Evolutionary conservation across 2,888 invertebrate species (phyloP).

Genomic region (Silvanus unidentatus): DNA sequence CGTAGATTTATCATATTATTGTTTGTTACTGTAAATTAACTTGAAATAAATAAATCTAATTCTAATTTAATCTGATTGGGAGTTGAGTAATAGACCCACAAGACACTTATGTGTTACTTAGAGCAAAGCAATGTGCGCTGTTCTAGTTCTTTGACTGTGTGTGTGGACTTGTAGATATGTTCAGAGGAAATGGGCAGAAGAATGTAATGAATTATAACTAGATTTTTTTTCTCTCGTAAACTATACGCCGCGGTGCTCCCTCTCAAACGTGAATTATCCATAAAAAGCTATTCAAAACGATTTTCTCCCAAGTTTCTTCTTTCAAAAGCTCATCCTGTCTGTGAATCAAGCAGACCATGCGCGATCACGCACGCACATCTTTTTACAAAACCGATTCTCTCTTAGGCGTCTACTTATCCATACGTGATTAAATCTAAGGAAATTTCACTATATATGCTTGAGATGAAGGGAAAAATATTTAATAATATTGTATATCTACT

Average conservation of each 20-base stretch:
- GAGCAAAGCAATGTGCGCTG: too few species aligned
- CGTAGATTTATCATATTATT: conserved; percentile 3
- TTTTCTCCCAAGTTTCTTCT: not conserved
- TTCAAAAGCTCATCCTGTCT: conserved; percentile 33
- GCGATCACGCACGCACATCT: conserved; percentile 35
- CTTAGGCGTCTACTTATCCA: conserved; percentile 26
- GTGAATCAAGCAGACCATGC: conserved; percentile 37
- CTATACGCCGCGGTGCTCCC: too few species aligned
- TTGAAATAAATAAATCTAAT: conserved; percentile 6
- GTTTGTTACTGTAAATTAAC: conserved; percentile 4
- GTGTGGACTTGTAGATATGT: too few species aligned
- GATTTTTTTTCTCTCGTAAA: too few species aligned
- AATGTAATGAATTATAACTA: too few species aligned
- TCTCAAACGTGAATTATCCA: not conserved
- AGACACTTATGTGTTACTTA: conserved; percentile 9
- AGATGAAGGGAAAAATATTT: too few species aligned
- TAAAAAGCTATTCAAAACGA: conserved; percentile 1
- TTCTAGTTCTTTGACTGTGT: too few species aligned
- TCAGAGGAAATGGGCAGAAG: too few species aligned
- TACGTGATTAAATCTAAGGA: conserved; percentile 34
- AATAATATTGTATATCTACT: conserved; percentile 9
- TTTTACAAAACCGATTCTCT: conserved; percentile 15
- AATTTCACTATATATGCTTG: conserved; percentile 9
- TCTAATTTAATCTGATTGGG: conserved; percentile 7
- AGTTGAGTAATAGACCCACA: not conserved